Evolutionary conservation across 2,797 vertebrate genomes (phyloP).

Genomic region (Lagodon rhomboides): DNA sequence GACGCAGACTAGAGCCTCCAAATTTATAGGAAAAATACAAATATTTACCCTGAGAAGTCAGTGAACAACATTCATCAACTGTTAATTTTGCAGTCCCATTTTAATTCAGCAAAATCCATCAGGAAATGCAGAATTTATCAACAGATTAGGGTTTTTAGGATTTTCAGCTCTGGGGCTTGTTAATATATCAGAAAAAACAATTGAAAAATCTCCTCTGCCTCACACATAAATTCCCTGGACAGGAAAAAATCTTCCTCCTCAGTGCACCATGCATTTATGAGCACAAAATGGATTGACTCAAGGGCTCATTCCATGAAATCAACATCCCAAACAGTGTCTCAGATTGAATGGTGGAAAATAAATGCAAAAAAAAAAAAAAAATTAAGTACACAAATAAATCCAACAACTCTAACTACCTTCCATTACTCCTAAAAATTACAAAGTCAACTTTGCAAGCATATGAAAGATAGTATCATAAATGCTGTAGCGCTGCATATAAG

Average conservation of each 20-base stretch:
- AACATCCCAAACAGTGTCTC: slow-evolving; percentile 62
- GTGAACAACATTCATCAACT: slow-evolving; percentile 50
- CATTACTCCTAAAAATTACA: slow-evolving; percentile 37
- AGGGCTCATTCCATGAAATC: slow-evolving; percentile 73
- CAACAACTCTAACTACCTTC: slow-evolving; percentile 38
- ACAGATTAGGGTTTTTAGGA: slow-evolving; percentile 62
- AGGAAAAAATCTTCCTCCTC: slow-evolving; percentile 61
- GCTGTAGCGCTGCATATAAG: slow-evolving; percentile 14
- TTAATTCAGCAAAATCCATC: slow-evolving; percentile 62
- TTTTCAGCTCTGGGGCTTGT: slow-evolving; percentile 60
- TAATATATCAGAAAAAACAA: slow-evolving; percentile 69
- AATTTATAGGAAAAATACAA: slow-evolving; percentile 46
- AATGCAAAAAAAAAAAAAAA: slow-evolving; percentile 30
- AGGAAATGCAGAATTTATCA: slow-evolving; percentile 61
- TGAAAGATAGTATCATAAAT: slow-evolving; percentile 44
- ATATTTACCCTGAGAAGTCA: slow-evolving; percentile 53
- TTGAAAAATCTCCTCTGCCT: slow-evolving; percentile 64
- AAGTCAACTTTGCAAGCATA: slow-evolving; percentile 40
- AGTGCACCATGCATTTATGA: slow-evolving; percentile 68
- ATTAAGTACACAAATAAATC: slow-evolving; percentile 36
- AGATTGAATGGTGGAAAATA: slow-evolving; percentile 29
- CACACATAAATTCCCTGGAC: slow-evolving; percentile 58
- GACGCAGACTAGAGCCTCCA: slow-evolving; percentile 32
- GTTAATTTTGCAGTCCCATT: slow-evolving; percentile 59
- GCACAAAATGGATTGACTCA: slow-evolving; percentile 68